phyloP scores from a whole-genome alignment of 2,113 vertebrate species.

The Nanorana parkeri region DNA sequence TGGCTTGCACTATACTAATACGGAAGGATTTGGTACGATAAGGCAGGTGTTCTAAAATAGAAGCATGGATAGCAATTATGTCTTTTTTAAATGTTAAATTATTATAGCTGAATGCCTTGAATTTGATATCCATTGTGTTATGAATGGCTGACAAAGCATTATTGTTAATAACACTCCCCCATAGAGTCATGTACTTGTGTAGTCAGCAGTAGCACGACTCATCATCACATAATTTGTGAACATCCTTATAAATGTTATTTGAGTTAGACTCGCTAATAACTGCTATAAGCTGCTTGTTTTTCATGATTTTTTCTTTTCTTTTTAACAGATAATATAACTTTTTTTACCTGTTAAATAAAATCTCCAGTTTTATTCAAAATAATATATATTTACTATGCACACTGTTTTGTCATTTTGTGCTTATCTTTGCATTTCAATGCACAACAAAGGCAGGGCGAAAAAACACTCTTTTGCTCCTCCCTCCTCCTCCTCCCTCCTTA shows the following conservation, averaged over 20 bases:
- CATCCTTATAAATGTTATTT: background rate
- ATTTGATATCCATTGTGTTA: slow-evolving; percentile 8
- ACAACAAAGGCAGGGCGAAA: too few relatives aligned
- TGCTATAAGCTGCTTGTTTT: background rate
- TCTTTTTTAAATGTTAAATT: background rate
- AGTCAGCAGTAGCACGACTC: background rate
- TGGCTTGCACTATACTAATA: background rate
- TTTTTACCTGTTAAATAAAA: too few relatives aligned
- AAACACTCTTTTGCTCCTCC: too few relatives aligned
- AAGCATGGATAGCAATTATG: slow-evolving; percentile 7
- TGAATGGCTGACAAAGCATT: slow-evolving; percentile 16
- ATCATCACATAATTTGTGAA: background rate
- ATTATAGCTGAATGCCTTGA: slow-evolving; percentile 2
- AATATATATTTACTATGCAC: too few relatives aligned
- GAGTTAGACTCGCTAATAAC: background rate
- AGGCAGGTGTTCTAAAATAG: slow-evolving; percentile 4
- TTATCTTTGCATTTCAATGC: too few relatives aligned
- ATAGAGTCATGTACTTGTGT: background rate
- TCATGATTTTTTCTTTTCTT: background rate
- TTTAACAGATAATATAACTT: too few relatives aligned
- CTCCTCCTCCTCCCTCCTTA: too few relatives aligned
- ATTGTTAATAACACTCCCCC: slow-evolving; percentile 11
- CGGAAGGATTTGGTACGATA: background rate
- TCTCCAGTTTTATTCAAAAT: too few relatives aligned
- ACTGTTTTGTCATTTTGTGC: too few relatives aligned